Evolutionary conservation across 2,888 invertebrate genomes (phyloP).

Genomic region (Gisinianus flammeolus): DNA sequence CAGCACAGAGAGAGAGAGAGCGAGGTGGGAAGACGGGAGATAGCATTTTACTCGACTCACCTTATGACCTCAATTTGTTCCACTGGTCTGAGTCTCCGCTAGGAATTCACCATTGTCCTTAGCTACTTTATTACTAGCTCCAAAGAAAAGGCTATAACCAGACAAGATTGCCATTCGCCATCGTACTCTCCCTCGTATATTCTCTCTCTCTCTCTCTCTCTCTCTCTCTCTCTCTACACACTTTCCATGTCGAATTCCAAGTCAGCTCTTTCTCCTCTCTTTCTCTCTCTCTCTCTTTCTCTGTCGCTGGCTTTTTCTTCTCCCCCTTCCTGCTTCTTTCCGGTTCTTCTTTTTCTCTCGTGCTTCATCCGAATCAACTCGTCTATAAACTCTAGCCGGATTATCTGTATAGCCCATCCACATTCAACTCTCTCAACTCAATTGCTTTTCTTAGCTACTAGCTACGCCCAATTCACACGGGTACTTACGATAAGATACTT

Average conservation of each 20-base stretch:
- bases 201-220: neutral
- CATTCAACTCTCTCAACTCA: conserved; percentile 10
- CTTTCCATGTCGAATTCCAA: neutral
- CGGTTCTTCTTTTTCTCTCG: neutral
- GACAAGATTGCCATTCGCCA: neutral
- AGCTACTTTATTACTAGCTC: conserved; percentile 36
- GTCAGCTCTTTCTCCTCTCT: conserved; percentile 23
- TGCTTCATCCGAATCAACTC: neutral
- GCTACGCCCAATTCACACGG: neutral
- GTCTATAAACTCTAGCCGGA: neutral
- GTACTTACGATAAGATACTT: conserved; percentile 23
- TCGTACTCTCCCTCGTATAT: neutral
- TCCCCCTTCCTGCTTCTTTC: neutral
- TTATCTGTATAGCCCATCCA: neutral
- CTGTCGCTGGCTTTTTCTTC: neutral
- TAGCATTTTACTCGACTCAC: conserved; percentile 40
- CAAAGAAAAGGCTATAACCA: conserved; percentile 6
- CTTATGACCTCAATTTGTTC: conserved; percentile 50
- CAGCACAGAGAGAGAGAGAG: neutral
- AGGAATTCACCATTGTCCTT: conserved; percentile 38
- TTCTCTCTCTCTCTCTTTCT: neutral
- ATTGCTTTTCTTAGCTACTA: conserved; percentile 19
- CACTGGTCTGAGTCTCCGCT: conserved; percentile 40
- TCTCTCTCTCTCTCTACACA: neutral
- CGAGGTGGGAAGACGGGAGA: conserved; percentile 8